Base-by-base conservation (phyloP, 2,113 vertebrate genomes). In the Corvus cornix region DNA sequence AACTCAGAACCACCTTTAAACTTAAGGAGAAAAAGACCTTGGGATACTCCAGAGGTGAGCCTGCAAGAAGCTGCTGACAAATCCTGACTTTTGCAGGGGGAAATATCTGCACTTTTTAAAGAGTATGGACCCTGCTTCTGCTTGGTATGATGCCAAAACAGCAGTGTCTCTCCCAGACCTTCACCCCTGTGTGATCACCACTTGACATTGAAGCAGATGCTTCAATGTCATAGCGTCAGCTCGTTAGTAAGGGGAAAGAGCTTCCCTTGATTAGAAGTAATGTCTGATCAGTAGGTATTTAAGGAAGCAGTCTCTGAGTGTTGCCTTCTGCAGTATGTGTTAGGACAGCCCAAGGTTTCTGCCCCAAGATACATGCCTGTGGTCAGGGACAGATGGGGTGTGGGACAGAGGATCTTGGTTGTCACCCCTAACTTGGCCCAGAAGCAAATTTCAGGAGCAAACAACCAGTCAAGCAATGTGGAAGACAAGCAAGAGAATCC, bases 41-140 rank as follows among this genome's bases (percentile, higher is more conserved):
- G 51, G 19, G 43, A 53, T 58, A 18, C 18, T 63, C 39, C 0
- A 0, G 16, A 55, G 11, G 6, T 31, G 26, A 85, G 17, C 8
- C 44, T 68, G n/a, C 10, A 48, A 79, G 39, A 53, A 43, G 74
- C 41, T 72, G n/a, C 67, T 82, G 58, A 31, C 6, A 26, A 93
- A 67, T 35, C 41, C 9, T 22, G 46, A 33, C 23, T 80, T 88
- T 33, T 62, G 6, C 51, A 70, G 19, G 21, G 30, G 37, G 46
- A 90, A 88, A 87, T 46, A 73, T 14, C 33, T 30, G 13, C 13
- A 8, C 28, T 19, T 49, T 73, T 85, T n/a, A 16, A 66, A 56
- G 82, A 49, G 15, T 11, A 22, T 1, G 0, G 33, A 11, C 8
- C 9, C 13, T 59, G 51, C 35, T 74, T 48, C 59, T 92, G 31